phyloP scores from a whole-genome alignment of 2,888 invertebrate species.

The Portevinia maculata region DNA sequence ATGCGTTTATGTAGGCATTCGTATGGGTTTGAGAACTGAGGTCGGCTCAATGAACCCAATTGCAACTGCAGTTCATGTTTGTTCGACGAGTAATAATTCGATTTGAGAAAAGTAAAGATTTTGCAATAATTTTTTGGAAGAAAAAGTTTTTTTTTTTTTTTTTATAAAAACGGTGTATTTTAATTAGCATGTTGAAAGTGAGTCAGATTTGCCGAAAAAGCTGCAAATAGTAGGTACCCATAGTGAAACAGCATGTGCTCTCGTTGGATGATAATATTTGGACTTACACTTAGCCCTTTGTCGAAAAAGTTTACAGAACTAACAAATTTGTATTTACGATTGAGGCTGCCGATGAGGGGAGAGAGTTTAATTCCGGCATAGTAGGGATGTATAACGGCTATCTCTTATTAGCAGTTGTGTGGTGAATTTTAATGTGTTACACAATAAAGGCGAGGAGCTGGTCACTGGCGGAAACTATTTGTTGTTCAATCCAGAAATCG shows the following conservation, averaged over 20 bases:
- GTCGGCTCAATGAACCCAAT: constrained; percentile 52
- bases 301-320: constrained; percentile 12
- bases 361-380: background rate
- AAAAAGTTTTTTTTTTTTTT: background rate
- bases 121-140: constrained; percentile 29
- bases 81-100: constrained; percentile 49
- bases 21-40: constrained; percentile 8
- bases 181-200: constrained; percentile 50
- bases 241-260: constrained; percentile 20
- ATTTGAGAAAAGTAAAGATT: constrained; percentile 30
- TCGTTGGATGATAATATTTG: constrained; percentile 51
- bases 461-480: too few species aligned
- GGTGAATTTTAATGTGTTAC: constrained; percentile 4
- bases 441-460: background rate
- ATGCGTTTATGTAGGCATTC: constrained; percentile 15
- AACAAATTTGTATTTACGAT: background rate
- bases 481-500: too few species aligned
- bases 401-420: constrained; percentile 20
- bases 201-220: constrained; percentile 30
- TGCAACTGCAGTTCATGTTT: background rate
- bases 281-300: constrained; percentile 45
- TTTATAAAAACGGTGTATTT: constrained; percentile 1
- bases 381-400: constrained; percentile 16
- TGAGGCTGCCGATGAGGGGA: background rate
- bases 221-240: constrained; percentile 35